Evolutionary conservation across 2,888 invertebrate species (phyloP).

Genomic region (Aromia moschata): DNA sequence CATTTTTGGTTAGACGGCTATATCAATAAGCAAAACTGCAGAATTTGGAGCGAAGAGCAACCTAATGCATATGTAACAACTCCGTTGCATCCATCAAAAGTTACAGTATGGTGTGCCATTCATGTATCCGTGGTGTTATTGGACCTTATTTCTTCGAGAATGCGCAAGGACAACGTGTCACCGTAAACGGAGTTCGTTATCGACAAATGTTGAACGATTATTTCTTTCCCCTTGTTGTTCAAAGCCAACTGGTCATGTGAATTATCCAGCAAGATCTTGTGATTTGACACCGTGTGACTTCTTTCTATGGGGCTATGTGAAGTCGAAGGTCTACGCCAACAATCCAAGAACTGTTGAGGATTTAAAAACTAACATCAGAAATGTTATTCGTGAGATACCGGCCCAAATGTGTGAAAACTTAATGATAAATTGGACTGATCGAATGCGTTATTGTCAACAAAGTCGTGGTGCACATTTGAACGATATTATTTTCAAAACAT

Average conservation of each 20-base stretch:
- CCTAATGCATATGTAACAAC: background rate
- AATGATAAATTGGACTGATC: too few relatives aligned
- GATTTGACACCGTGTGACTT: slow-evolving; percentile 1
- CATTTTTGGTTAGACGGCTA: background rate
- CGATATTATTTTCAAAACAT: too few relatives aligned
- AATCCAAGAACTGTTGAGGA: too few relatives aligned
- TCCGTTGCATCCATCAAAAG: background rate
- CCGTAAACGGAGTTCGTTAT: background rate
- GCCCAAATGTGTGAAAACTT: too few relatives aligned
- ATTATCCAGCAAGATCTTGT: background rate
- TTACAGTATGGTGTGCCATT: background rate
- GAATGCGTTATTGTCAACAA: too few relatives aligned
- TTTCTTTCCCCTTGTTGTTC: background rate
- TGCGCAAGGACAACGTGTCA: background rate
- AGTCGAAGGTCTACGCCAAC: too few relatives aligned
- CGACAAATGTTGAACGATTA: background rate
- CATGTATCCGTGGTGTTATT: background rate
- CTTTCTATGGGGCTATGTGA: slow-evolving; percentile 2
- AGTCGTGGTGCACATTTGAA: too few relatives aligned
- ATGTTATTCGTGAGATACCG: too few relatives aligned
- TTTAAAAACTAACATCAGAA: too few relatives aligned
- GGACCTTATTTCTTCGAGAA: background rate
- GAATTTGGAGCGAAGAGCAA: background rate
- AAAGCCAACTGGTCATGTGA: background rate
- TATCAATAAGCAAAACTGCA: background rate